Conservation (phyloP, 2,888 invertebrate species). For the Trachelus stipa region DNA sequence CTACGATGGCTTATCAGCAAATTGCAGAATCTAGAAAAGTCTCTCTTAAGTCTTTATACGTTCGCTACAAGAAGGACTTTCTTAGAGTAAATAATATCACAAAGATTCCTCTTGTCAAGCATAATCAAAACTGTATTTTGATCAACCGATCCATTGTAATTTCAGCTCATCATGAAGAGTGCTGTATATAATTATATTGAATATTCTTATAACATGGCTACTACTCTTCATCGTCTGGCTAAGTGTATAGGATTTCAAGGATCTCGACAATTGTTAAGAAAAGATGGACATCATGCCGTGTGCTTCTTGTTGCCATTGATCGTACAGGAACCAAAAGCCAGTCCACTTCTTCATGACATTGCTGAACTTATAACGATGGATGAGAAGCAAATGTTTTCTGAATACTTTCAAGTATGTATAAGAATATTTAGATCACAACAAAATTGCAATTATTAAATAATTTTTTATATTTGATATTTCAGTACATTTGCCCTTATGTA, state of each 20-base stretch:
- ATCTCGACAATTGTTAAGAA: constrained; percentile 76
- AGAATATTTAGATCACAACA: neutral
- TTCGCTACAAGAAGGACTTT: constrained; percentile 73
- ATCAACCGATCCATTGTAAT: neutral
- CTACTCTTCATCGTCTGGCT: constrained; percentile 73
- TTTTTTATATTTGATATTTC: constrained; percentile 63
- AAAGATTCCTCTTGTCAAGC: neutral
- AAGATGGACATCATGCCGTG: constrained; percentile 77
- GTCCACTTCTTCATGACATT: constrained; percentile 75
- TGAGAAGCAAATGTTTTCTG: constrained; percentile 73
- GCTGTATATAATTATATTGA: constrained; percentile 72
- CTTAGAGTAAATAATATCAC: constrained; percentile 48
- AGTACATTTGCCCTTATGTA: constrained; percentile 78
- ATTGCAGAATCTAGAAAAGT: constrained; percentile 70
- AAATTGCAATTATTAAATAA: constrained; percentile 21
- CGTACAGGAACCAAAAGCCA: constrained; percentile 70
- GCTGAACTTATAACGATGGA: constrained; percentile 72
- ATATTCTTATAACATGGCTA: constrained; percentile 71
- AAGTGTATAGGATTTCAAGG: constrained; percentile 78
- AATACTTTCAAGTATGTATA: constrained; percentile 66
- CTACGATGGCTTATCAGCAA: constrained; percentile 71
- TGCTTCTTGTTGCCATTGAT: constrained; percentile 74
- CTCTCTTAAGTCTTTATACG: constrained; percentile 72
- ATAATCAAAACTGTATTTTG: neutral
- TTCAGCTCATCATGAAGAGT: constrained; percentile 70